Evolutionary conservation across 2,888 invertebrate species (phyloP).

Genomic region (Melitaea athalia): DNA sequence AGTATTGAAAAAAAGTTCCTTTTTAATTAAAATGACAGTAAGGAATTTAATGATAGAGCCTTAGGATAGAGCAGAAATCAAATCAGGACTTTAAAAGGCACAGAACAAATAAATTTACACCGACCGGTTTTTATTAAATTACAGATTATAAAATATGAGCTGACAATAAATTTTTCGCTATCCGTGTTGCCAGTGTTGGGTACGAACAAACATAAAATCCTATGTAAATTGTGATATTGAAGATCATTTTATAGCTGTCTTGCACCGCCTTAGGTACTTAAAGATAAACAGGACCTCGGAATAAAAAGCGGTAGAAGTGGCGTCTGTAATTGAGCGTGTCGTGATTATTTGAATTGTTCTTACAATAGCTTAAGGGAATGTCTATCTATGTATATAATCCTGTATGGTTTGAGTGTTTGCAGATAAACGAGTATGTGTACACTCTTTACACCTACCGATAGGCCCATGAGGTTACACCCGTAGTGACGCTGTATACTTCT

Average conservation of each 20-base stretch:
- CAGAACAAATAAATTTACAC: background rate
- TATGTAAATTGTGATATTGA: constrained; percentile 29
- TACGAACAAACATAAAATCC: constrained; percentile 27
- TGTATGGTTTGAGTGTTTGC: too few species aligned
- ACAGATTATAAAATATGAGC: constrained; percentile 2
- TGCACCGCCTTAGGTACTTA: constrained; percentile 21
- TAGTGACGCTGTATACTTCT: too few species aligned
- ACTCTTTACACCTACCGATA: too few species aligned
- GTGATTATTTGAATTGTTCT: background rate
- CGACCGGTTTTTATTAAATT: background rate
- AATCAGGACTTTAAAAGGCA: background rate
- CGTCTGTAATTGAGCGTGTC: constrained; percentile 3
- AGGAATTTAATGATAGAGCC: background rate
- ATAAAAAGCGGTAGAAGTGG: background rate
- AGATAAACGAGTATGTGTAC: too few species aligned
- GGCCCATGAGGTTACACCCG: too few species aligned
- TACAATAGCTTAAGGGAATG: background rate
- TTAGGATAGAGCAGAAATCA: too few species aligned
- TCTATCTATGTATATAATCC: too few species aligned
- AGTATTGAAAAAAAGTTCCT: background rate
- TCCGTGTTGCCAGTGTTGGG: background rate
- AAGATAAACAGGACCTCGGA: constrained; percentile 2
- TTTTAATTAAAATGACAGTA: background rate
- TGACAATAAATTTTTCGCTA: constrained; percentile 10
- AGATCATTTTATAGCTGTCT: constrained; percentile 15